Conservation (phyloP, 2,113 vertebrate genomes). For the Bubalus kerabau region DNA sequence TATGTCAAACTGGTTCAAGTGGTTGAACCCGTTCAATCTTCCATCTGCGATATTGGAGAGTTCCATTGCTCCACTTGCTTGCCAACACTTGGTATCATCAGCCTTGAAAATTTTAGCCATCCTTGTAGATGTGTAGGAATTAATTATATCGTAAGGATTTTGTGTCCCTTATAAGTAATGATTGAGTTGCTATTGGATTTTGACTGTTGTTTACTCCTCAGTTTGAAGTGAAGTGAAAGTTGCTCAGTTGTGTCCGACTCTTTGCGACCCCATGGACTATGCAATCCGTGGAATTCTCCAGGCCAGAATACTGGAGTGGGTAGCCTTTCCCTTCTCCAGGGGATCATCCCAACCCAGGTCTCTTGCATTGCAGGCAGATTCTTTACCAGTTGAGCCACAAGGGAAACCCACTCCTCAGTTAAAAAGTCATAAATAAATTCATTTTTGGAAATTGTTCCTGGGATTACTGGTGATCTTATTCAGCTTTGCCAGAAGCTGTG, state of each 20-base stretch:
- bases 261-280: background rate
- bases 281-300: background rate
- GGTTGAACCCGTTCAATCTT: background rate
- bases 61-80: background rate
- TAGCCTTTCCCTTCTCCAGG: background rate
- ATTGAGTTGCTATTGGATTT: background rate
- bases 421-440: background rate
- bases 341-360: background rate
- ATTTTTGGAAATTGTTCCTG: background rate
- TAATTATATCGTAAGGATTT: background rate
- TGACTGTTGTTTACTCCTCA: background rate
- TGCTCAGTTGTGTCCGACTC: accelerated
- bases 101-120: background rate
- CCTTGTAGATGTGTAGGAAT: background rate
- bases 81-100: background rate
- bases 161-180: background rate
- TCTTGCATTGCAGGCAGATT: background rate
- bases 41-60: background rate
- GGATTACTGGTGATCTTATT: background rate
- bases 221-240: background rate
- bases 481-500: background rate
- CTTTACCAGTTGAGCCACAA: background rate
- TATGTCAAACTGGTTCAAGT: background rate
- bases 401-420: background rate
- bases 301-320: background rate